Base-by-base conservation (phyloP, 1,140 invertebrate species). In the Holotrichia oblita region DNA sequence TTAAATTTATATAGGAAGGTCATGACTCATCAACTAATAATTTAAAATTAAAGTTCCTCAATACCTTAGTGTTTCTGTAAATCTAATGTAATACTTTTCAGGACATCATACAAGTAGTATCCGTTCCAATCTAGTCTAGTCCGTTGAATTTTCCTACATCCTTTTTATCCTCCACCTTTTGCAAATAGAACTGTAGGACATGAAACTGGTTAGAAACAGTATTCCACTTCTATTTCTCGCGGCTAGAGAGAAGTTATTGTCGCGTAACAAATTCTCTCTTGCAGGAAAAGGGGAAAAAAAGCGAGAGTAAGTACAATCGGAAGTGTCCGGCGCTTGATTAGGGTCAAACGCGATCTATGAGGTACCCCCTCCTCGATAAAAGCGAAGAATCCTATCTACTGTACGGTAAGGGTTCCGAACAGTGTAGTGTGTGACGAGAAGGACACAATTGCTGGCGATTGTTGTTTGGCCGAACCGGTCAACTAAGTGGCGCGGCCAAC, bases 181-280 rank as follows among this genome's bases (percentile, higher is more conserved):
- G n/a, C 2, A 55, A 55, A 17, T 55, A 55, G 12, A 55, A 55
- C 14, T 14, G 0, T 14, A n/a, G 6, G 17, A 17, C n/a, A 55
- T 6, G 48, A 17, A 55, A 55, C 17, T 6, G 48, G 27, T 34
- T 34, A 55, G 48, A 17, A 55, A 55, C 17, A 55, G 48, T 17
- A 55, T 55, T 14, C 48, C 14, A n/a, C 17, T 14, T 17, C 48
- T 17, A n/a, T 55, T 55, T 55, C 48, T 55, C 48, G 48, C 48
- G 48, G 48, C 48, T 55, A 55, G 1, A 34, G 48, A 55, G 48
- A 55, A 55, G 48, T 55, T 55, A 55, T 55, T 55, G 48, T 55
- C 48, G 48, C 48, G 48, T 55, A 55, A 55, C 48, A 55, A 55
- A 55, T 55, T 55, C 48, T 55, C 48, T 55, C 48, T 55, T 55